Percentiles rank a stretch among this genome's conserved stretches.
Evolutionary conservation across 2,113 vertebrate genomes (phyloP).

Genomic region (Cottus gobio): DNA sequence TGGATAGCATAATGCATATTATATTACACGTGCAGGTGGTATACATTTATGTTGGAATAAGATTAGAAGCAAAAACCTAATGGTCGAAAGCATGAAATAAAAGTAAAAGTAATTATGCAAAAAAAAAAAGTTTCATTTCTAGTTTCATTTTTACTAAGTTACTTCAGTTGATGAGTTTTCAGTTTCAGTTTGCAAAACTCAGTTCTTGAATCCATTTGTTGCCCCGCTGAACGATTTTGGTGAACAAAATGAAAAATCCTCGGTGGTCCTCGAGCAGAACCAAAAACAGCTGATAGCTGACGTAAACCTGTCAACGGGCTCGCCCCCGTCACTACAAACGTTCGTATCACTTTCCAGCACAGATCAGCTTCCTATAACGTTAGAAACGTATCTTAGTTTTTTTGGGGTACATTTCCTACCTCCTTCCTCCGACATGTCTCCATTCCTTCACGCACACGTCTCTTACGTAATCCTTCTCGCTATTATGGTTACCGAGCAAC

Average conservation of each 20-base stretch:
- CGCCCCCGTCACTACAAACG: background rate
- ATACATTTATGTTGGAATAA: background rate
- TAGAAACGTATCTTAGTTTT: background rate
- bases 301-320: slow-evolving; percentile 19
- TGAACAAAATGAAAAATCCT: background rate
- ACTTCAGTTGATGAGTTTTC: background rate
- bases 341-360: slow-evolving; percentile 22
- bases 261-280: background rate
- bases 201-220: background rate
- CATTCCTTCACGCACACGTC: background rate
- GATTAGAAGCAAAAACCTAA: background rate
- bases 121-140: background rate
- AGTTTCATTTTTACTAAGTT: no score
- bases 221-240: background rate
- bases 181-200: background rate
- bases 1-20: no score
- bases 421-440: background rate
- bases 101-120: background rate
- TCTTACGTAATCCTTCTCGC: rapidly evolving
- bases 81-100: background rate
- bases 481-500: no score
- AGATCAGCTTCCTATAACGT: slow-evolving; percentile 2
- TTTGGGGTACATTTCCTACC: background rate
- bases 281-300: slow-evolving; percentile 36
- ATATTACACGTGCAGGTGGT: background rate